A percentile compares a stretch with the other conserved stretches of the same genome.
These are phyloP conservation scores for Smutsia temminckii DNA, from an alignment of 2,797 vertebrate species.

Conservation along the genomic window DNA sequence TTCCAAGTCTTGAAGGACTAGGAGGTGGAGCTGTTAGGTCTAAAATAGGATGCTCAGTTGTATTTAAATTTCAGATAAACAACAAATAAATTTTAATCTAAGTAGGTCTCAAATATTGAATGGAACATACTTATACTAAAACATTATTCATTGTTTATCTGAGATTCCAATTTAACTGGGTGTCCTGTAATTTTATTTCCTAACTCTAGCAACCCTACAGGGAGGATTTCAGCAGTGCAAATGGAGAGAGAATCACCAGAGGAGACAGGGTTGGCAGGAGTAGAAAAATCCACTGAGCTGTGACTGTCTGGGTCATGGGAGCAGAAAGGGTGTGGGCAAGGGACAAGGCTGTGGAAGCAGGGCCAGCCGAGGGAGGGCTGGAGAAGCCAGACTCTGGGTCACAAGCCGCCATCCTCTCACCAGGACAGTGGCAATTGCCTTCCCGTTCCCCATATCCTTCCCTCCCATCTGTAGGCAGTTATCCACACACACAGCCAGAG, in stretches of 20 bases:
- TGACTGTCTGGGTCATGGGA: too few relatives aligned
- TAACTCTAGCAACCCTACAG: background rate
- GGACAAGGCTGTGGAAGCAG: background rate
- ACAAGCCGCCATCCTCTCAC: background rate
- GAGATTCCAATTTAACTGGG: background rate
- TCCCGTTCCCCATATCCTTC: rapidly evolving
- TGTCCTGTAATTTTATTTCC: background rate
- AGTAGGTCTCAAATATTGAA: background rate
- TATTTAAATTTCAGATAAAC: slow-evolving; percentile 44
- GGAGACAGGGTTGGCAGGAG: background rate
- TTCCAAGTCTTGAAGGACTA: background rate
- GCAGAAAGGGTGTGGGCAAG: too few relatives aligned
- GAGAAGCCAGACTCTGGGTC: background rate
- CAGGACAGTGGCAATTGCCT: background rate
- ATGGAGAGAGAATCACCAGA: background rate
- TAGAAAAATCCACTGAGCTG: background rate
- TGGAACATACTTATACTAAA: background rate
- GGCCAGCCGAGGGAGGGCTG: background rate
- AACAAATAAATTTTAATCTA: background rate
- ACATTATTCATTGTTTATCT: background rate
- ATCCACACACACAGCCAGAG: background rate
- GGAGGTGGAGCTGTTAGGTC: background rate
- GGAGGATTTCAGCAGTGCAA: background rate
- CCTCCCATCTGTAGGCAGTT: background rate
- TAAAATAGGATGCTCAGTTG: background rate